Base-by-base conservation (phyloP, 2,888 invertebrate genomes). In the Drosophila setosimentum region DNA sequence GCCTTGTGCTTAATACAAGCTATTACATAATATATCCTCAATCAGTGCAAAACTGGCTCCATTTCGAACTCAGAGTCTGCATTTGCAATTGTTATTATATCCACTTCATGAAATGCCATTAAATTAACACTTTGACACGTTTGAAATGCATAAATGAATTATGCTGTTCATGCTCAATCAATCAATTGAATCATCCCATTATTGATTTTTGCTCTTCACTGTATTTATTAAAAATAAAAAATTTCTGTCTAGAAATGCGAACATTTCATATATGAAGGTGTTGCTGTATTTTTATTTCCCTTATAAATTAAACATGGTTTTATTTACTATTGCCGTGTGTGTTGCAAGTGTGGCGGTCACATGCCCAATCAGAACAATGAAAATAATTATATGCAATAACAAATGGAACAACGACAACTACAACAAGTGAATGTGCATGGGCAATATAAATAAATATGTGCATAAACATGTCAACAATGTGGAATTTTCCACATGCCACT, bases 391-490 rank as follows among this genome's bases (percentile, higher is more conserved):
- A 18, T 16, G 8, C 42, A 60, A 48, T 55, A 51, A 62, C 10
- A 51, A 35, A 27, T 27, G 1, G 16, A 24, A 27, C 29, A 13
- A 35, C 48, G 42, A 40, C 21, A 55, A 45, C 13, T 21, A 42
- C 5, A 49, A 37, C 67, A 82, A 82, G 67, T 76, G 76, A 63
- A 59, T 63, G 55, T 53, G 21, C 48, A 62, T 73, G 68, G 73
- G 65, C 62, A 59, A 50, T 70, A 68, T 82, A 74, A 78, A 83
- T 78, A 74, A 83, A 76, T 81, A 74, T 73, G 62, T 62, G 63
- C 71, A 83, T 77, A 73, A 84, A 79, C 86, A 78, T 78, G 73
- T 83, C 73, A 72, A 84, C 87, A 87, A 69, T 75, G 70, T 57
- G 87, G 61, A 71, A 75, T 63, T 85, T 75, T 76, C 49, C 76